phyloP scores from a whole-genome alignment of 2,888 invertebrate species.

The Clitarchus hookeri region DNA sequence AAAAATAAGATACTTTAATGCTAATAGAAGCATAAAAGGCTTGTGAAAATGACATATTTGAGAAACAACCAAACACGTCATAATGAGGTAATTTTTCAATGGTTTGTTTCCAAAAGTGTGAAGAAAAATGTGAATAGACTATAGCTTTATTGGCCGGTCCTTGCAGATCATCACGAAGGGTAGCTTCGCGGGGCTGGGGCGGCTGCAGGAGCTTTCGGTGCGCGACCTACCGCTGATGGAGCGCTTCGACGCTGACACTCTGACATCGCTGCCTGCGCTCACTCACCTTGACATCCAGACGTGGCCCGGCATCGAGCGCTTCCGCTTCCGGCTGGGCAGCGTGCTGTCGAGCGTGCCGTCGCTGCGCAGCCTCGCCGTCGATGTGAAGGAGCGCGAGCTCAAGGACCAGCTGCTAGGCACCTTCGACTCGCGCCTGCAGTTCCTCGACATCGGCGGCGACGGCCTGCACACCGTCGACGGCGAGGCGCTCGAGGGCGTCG shows the following conservation, averaged over 20 bases:
- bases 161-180: conserved; percentile 70
- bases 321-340: conserved; percentile 49
- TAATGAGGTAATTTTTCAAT: no score
- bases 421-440: conserved; percentile 52
- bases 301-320: conserved; percentile 72
- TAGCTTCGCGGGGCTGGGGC: conserved; percentile 71
- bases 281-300: conserved; percentile 64
- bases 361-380: conserved; percentile 47
- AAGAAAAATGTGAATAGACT: no score
- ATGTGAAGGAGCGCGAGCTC: conserved; percentile 50
- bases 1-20: no score
- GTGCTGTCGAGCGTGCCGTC: conserved; percentile 41
- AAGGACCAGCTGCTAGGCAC: conserved; percentile 53
- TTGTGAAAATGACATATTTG: no score
- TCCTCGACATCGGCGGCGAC: conserved; percentile 51
- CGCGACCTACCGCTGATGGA: conserved; percentile 73
- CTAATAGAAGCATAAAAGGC: no score
- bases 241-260: conserved; percentile 74
- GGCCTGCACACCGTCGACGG: conserved; percentile 50
- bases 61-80: no score
- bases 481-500: conserved; percentile 50
- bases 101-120: no score
- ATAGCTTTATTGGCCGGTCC: no score
- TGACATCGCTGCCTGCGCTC: conserved; percentile 72
- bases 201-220: conserved; percentile 75